Evolutionary conservation across 2,797 vertebrate species (phyloP).

Genomic region (Alcedo quadribrachys): DNA sequence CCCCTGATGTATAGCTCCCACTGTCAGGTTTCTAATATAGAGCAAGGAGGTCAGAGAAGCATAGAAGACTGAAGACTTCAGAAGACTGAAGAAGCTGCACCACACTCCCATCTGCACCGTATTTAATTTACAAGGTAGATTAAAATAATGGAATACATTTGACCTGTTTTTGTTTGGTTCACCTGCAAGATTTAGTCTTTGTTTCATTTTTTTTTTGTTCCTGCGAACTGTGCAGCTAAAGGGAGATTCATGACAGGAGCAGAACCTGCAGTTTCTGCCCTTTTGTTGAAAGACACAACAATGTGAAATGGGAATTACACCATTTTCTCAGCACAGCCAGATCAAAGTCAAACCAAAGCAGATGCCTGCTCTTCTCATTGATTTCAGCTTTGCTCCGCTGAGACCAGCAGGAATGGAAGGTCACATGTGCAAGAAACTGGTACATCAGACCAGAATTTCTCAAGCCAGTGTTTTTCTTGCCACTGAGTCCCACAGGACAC

Average conservation of each 20-base stretch:
- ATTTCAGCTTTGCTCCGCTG: conserved; percentile 51
- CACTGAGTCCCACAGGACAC: not conserved
- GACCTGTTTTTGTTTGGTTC: conserved; percentile 9
- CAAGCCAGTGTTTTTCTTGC: conserved; percentile 44
- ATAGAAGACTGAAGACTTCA: not conserved
- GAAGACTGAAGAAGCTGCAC: not conserved
- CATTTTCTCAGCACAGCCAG: conserved; percentile 1
- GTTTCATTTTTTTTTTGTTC: not conserved
- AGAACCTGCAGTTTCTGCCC: not conserved
- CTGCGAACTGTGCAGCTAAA: not conserved
- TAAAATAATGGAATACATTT: not conserved
- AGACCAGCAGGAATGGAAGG: conserved; percentile 40
- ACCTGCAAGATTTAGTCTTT: conserved; percentile 21
- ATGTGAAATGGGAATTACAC: conserved; percentile 42
- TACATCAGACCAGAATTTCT: conserved; percentile 47
- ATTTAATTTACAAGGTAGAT: conserved; percentile 32
- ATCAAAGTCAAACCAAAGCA: conserved; percentile 43
- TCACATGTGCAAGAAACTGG: not conserved
- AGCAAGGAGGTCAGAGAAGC: not conserved
- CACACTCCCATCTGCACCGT: not conserved
- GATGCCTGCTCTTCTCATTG: conserved; percentile 43
- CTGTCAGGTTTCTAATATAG: not conserved
- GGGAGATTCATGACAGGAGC: not conserved
- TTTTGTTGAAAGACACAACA: not conserved
- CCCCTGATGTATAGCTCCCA: conserved; percentile 2